phyloP scores from a whole-genome alignment of 2,888 invertebrate species.

The Zaprionus obscuricornis region DNA sequence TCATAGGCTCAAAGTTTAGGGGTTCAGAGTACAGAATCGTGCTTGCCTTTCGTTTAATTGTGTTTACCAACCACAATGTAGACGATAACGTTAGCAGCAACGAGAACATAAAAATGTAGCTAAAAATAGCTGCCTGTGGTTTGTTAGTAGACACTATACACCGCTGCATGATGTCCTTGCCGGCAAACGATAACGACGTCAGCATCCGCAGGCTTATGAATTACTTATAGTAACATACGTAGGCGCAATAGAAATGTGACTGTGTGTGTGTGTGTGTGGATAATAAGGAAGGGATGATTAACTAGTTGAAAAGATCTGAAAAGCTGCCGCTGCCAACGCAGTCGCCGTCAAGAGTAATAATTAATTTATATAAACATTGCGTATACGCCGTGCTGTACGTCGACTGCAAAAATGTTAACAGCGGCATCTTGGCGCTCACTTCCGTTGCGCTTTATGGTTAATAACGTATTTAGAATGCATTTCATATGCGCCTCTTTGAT shows the following conservation, averaged over 20 bases:
- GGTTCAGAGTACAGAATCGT: slow-evolving; percentile 8
- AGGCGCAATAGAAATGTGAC: slow-evolving; percentile 1
- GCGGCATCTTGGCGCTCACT: slow-evolving; percentile 41
- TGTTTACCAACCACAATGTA: too few species aligned
- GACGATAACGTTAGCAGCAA: too few species aligned
- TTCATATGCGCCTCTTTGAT: slow-evolving; percentile 52
- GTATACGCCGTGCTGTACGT: slow-evolving; percentile 53
- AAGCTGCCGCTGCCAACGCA: slow-evolving; percentile 2
- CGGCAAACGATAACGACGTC: slow-evolving; percentile 32
- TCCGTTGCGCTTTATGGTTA: slow-evolving; percentile 61
- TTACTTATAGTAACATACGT: slow-evolving; percentile 16
- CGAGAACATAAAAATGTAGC: slow-evolving; percentile 57
- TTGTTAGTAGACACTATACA: not conserved
- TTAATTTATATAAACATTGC: slow-evolving; percentile 46
- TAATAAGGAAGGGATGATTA: too few species aligned
- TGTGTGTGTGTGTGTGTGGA: not conserved
- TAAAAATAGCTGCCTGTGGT: slow-evolving; percentile 59
- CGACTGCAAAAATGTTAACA: slow-evolving; percentile 25
- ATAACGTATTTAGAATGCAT: slow-evolving; percentile 72
- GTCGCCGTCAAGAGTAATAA: slow-evolving; percentile 15
- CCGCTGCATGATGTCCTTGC: slow-evolving; percentile 45
- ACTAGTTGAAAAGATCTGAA: too few species aligned
- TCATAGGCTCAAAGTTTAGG: too few species aligned
- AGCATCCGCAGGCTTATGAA: slow-evolving; percentile 36
- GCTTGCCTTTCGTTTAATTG: slow-evolving; percentile 27